Evolutionary conservation across 2,113 vertebrate genomes (phyloP).

Genomic region (Elephantulus edwardii): DNA sequence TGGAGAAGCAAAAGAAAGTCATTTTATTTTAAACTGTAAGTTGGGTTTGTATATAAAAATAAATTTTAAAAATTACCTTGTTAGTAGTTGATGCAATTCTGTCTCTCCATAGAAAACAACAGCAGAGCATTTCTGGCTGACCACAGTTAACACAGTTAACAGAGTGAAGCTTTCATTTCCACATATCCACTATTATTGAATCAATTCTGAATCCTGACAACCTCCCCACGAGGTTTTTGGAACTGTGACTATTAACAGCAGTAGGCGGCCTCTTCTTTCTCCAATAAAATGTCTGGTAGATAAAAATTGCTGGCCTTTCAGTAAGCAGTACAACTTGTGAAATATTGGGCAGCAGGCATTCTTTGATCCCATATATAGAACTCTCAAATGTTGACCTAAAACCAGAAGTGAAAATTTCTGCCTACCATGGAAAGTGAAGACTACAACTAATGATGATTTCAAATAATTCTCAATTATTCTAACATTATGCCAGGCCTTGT

Average conservation of each 20-base stretch:
- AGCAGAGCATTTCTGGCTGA: background rate
- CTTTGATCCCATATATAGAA: too few species aligned
- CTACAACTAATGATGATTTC: background rate
- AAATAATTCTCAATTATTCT: background rate
- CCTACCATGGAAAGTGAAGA: background rate
- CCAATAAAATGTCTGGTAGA: too few species aligned
- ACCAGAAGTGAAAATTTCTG: background rate
- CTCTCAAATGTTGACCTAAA: background rate
- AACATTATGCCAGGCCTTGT: background rate
- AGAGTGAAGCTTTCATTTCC: background rate
- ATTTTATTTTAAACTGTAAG: constrained; percentile 41
- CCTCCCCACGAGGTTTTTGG: too few species aligned
- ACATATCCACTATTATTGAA: too few species aligned
- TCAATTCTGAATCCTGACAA: too few species aligned
- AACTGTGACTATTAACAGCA: too few species aligned
- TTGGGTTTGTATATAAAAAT: constrained; percentile 1
- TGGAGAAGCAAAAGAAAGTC: constrained; percentile 39
- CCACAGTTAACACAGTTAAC: background rate
- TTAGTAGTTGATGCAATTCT: background rate
- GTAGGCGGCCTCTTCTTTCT: too few species aligned
- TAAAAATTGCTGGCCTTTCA: too few species aligned
- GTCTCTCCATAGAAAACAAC: background rate
- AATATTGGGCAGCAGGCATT: too few species aligned
- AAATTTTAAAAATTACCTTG: background rate
- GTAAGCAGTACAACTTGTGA: too few species aligned